Evolutionary conservation across 2,888 invertebrate genomes (phyloP), one percentile per base, ranked within the genome.

Genomic region (Alsophila aescularia): DNA sequence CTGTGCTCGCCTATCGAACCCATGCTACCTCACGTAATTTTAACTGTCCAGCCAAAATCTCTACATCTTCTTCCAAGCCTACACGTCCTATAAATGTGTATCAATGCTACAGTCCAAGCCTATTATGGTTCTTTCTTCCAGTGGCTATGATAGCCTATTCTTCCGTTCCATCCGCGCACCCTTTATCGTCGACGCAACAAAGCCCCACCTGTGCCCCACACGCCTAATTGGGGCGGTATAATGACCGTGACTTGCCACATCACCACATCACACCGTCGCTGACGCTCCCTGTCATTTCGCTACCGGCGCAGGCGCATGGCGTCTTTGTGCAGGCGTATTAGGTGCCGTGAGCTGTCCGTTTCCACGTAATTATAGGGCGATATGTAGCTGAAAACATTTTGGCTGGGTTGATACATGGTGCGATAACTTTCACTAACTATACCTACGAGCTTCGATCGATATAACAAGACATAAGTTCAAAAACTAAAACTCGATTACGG

Each of bases 221-320:
- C 36, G 39, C 29, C 55, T 56, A 56, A 56, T 56, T 51, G 55
- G 55, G 50, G 50, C 55, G 49, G 55, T 45, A 39, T 76, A 73
- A 79, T 75, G 75, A 75, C 57, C 69, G 66, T 80, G 81, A 79
- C 79, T 75, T 56, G 78, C n/a, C 24, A 37, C 43, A 31, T 27
- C 36, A 13, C 50, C 27, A 15, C 13, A 29, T 34, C 27, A 42
- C 24, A 8, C n/a, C 44, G 16, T 2, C 35, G 24, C 35, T 58
- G 63, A 64, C 69, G 60, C 54, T 64, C 70, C 73, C 72, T 73
- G 66, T 75, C 62, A 72, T 74, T 70, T 66, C 15, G 52, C 57
- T 58, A 51, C 52, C 59, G 62, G 47, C 47, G 27, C 41, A 24
- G 24, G 24, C 24, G 24, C 24, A 24, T 24, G 44, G 41, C 52